These are phyloP conservation scores for Hipposideros armiger DNA, from an alignment of 2,113 vertebrate genomes.

Conservation along the genomic window DNA sequence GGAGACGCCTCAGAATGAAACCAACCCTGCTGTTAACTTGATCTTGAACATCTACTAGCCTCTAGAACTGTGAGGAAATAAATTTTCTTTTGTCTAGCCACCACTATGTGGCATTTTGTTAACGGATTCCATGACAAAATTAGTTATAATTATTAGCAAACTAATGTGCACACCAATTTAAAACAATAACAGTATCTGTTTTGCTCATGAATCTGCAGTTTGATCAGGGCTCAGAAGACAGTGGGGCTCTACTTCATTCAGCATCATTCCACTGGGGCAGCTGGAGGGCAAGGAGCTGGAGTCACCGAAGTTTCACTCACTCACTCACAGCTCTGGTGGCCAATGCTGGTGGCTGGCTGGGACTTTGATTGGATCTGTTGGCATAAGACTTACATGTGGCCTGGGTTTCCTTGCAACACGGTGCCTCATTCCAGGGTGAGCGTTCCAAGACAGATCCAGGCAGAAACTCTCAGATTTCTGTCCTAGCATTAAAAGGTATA, in stretches of 20 bases:
- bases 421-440: background rate
- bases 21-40: background rate
- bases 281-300: background rate
- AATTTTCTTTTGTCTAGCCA: background rate
- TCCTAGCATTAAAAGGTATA: background rate
- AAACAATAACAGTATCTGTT: background rate
- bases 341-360: background rate
- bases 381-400: rapidly evolving
- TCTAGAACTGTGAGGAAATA: background rate
- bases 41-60: background rate
- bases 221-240: background rate
- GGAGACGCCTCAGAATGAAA: background rate
- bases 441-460: background rate
- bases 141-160: background rate
- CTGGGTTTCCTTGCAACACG: background rate
- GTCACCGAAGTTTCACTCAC: background rate
- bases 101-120: background rate
- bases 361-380: background rate
- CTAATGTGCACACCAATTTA: background rate
- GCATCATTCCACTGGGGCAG: background rate
- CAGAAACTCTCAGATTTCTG: background rate
- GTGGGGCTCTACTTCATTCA: background rate
- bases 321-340: background rate
- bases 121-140: background rate
- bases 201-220: background rate